Conservation (phyloP, 1,140 invertebrate species). For the Prorops nasuta region DNA sequence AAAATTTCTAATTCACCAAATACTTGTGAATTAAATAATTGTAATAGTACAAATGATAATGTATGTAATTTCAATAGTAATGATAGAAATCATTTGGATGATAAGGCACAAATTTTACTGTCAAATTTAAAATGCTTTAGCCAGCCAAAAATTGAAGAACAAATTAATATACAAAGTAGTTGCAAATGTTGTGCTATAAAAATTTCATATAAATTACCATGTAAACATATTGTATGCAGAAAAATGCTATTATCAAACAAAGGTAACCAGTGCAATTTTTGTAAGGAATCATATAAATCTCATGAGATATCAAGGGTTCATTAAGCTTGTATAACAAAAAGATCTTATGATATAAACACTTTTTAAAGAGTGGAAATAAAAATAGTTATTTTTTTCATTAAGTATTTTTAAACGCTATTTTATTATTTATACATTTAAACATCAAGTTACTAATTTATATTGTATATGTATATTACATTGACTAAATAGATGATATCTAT, state of each 20-base stretch:
- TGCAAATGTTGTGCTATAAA: slow-evolving; percentile 39
- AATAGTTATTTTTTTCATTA: too few species aligned
- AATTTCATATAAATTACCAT: slow-evolving; percentile 51
- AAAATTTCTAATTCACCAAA: too few species aligned
- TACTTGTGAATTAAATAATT: neutral
- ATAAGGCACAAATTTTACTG: slow-evolving; percentile 17
- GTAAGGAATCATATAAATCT: slow-evolving; percentile 28
- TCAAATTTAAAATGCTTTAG: slow-evolving; percentile 30
- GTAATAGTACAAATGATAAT: neutral
- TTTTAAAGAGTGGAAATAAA: too few species aligned
- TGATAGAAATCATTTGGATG: slow-evolving; percentile 16
- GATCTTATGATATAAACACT: too few species aligned
- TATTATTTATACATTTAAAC: too few species aligned
- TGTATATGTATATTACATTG: too few species aligned
- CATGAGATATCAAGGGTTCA: slow-evolving; percentile 37
- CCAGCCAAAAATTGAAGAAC: slow-evolving; percentile 3
- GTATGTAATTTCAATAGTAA: slow-evolving; percentile 6
- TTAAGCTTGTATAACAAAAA: too few species aligned
- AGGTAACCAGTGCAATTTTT: slow-evolving; percentile 32
- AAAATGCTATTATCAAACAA: slow-evolving; percentile 33
- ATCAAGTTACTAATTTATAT: too few species aligned
- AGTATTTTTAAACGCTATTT: too few species aligned
- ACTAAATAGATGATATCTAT: too few species aligned
- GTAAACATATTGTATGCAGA: slow-evolving; percentile 51
- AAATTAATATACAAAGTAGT: slow-evolving; percentile 12